phyloP scores from a whole-genome alignment of 2,888 invertebrate species.

The Ashinkailepas kermadecensis region DNA sequence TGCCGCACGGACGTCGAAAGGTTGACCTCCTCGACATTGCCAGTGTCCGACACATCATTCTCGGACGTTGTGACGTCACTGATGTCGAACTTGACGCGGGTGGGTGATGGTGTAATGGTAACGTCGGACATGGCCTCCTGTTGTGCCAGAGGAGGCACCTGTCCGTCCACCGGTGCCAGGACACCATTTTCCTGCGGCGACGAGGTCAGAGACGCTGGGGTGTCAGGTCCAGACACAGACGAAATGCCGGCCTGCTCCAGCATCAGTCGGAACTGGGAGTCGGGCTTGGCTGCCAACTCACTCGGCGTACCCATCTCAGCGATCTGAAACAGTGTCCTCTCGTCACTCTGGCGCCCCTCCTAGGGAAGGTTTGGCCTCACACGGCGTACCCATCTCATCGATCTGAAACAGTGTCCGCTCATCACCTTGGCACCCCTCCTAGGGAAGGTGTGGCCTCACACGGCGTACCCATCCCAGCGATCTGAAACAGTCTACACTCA shows the following conservation, averaged over 20 bases:
- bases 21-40: no score
- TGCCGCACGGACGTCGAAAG: no score
- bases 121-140: background rate
- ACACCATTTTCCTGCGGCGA: no score
- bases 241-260: constrained; percentile 24
- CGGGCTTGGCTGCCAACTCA: constrained; percentile 26
- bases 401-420: background rate
- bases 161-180: constrained; percentile 24
- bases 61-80: background rate
- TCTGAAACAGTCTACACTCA: no score
- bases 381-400: background rate
- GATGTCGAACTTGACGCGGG: background rate
- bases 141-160: background rate
- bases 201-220: constrained; percentile 17
- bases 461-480: no score
- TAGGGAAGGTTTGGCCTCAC: background rate
- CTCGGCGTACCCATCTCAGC: constrained; percentile 31
- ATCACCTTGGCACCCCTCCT: background rate
- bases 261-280: constrained; percentile 32
- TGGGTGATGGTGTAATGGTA: background rate
- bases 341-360: no score
- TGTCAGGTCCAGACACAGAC: constrained; percentile 22
- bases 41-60: no score
- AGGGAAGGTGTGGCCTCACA: background rate
- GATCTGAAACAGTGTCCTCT: constrained; percentile 31